phyloP scores from a whole-genome alignment of 2,888 invertebrate genomes.

The Caenorhabditis sp. region DNA sequence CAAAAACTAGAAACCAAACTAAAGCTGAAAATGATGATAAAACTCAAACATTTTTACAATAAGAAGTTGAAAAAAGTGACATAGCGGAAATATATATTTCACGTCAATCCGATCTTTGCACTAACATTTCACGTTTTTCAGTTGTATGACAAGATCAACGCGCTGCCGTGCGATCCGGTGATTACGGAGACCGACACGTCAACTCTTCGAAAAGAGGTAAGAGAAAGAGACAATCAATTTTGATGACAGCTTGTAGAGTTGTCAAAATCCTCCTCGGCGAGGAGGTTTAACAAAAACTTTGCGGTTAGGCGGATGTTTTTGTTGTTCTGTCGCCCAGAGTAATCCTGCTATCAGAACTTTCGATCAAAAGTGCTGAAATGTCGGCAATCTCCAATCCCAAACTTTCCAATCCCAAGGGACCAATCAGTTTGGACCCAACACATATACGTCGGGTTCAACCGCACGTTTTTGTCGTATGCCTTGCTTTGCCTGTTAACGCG shows the following conservation, averaged over 20 bases:
- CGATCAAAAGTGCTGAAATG: conserved; percentile 61
- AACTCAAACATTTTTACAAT: background rate
- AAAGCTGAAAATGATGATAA: too few relatives aligned
- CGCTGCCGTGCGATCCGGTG: conserved; percentile 74
- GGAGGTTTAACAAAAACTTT: conserved; percentile 18
- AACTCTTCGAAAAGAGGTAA: conserved; percentile 76
- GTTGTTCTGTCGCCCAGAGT: background rate
- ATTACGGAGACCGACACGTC: conserved; percentile 76
- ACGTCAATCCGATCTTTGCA: conserved; percentile 14
- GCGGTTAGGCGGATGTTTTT: conserved; percentile 13
- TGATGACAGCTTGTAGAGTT: conserved; percentile 46
- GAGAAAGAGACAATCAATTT: conserved; percentile 40
- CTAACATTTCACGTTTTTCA: conserved; percentile 71
- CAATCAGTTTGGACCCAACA: conserved; percentile 44
- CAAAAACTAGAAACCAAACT: background rate
- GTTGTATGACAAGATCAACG: conserved; percentile 83
- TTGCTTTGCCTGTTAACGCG: conserved; percentile 7
- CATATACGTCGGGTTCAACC: background rate
- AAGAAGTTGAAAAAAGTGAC: background rate
- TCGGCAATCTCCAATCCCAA: conserved; percentile 9
- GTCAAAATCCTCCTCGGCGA: background rate
- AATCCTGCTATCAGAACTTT: conserved; percentile 26
- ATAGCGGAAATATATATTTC: background rate
- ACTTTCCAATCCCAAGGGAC: conserved; percentile 28
- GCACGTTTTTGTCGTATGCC: conserved; percentile 29